Conservation (phyloP, 2,113 vertebrate species). For the Grammomys surdaster region DNA sequence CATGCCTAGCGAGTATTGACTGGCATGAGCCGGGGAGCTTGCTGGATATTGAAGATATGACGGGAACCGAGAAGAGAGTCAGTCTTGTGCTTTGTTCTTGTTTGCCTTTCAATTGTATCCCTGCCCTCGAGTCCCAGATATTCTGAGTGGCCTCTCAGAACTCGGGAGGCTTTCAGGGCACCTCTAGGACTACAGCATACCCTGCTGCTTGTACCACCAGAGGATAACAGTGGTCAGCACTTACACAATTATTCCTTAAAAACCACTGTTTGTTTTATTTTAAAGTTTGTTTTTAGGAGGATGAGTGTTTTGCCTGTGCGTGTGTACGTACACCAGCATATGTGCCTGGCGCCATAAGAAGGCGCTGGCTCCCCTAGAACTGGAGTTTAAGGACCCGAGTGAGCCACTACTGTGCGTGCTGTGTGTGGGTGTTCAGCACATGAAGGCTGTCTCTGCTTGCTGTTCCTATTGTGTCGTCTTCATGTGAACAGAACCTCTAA, state of each 20-base stretch:
- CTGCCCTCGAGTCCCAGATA: not conserved
- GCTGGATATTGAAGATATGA: constrained; percentile 10
- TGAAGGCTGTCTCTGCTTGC: not conserved
- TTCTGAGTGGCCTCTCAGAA: not conserved
- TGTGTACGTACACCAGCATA: not conserved
- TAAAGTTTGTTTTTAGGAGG: not conserved
- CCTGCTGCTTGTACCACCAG: not conserved
- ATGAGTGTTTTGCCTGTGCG: not conserved
- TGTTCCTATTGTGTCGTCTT: not conserved
- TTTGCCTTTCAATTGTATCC: not conserved
- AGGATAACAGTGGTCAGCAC: not conserved
- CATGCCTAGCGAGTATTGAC: not conserved
- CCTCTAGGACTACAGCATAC: not conserved
- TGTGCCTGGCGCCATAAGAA: not conserved
- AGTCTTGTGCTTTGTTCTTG: not conserved
- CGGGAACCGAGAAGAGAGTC: not conserved
- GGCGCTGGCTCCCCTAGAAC: not conserved
- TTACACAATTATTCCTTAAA: not conserved
- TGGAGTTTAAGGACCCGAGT: not conserved
- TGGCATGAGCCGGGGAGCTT: not conserved
- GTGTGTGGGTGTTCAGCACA: not conserved
- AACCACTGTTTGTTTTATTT: not conserved
- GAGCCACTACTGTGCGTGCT: not conserved
- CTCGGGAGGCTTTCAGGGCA: not conserved
- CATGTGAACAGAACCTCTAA: constrained; percentile 32